phyloP scores from a whole-genome alignment of 1,140 invertebrate genomes.

The Drosophila lacertosa region DNA sequence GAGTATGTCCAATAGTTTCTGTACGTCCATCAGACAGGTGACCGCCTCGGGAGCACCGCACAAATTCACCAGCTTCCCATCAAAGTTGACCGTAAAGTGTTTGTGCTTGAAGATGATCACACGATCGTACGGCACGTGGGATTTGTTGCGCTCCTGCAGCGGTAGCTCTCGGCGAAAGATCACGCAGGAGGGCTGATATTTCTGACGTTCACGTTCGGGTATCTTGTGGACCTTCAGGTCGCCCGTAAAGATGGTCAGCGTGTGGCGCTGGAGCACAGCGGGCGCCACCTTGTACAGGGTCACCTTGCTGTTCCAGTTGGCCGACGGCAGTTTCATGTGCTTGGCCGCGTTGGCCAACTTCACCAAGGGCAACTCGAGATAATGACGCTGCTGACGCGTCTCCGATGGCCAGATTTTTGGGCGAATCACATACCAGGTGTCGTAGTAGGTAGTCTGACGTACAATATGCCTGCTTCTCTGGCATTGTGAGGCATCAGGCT shows the following conservation, averaged over 20 bases:
- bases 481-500: slow-evolving; percentile 8
- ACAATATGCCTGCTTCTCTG: slow-evolving; percentile 17
- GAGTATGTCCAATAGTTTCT: slow-evolving; percentile 72
- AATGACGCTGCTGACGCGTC: slow-evolving; percentile 44
- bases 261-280: slow-evolving; percentile 43
- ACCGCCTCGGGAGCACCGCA: slow-evolving; percentile 71
- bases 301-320: slow-evolving; percentile 71
- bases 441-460: slow-evolving; percentile 75
- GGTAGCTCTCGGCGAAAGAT: slow-evolving; percentile 60
- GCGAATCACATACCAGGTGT: slow-evolving; percentile 79
- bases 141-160: slow-evolving; percentile 29
- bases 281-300: slow-evolving; percentile 67
- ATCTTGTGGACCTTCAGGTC: slow-evolving; percentile 71
- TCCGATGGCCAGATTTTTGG: slow-evolving; percentile 3
- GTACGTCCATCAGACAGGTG: slow-evolving; percentile 53
- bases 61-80: slow-evolving; percentile 76
- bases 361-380: slow-evolving; percentile 68
- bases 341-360: slow-evolving; percentile 69
- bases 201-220: slow-evolving; percentile 65
- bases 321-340: slow-evolving; percentile 56
- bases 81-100: slow-evolving; percentile 67
- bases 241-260: slow-evolving; percentile 66
- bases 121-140: slow-evolving; percentile 68
- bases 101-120: slow-evolving; percentile 78
- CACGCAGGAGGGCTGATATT: slow-evolving; percentile 77